These are phyloP conservation scores for Diorhabda carinulata DNA, from an alignment of 1,140 invertebrate species.

Conservation along the genomic window DNA sequence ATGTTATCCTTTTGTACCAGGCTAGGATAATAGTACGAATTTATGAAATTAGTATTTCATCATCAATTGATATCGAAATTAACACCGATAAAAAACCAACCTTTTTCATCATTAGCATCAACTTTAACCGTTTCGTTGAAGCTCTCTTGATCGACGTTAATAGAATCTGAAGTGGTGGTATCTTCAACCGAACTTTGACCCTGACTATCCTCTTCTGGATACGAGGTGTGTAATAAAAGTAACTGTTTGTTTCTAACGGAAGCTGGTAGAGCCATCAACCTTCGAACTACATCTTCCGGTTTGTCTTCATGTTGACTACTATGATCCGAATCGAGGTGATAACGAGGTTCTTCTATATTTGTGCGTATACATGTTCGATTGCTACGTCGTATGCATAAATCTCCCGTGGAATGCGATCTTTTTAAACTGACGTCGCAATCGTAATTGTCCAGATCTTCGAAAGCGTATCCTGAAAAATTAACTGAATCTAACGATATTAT, in stretches of 20 bases:
- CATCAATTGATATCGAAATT: no score
- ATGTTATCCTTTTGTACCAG: no score
- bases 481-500: not conserved
- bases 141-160: slow-evolving; percentile 51
- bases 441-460: slow-evolving; percentile 46
- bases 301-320: slow-evolving; percentile 52
- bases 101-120: no score
- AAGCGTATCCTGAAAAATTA: slow-evolving; percentile 40
- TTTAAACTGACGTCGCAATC: slow-evolving; percentile 44
- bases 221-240: slow-evolving; percentile 39
- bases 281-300: slow-evolving; percentile 47
- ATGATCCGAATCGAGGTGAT: slow-evolving; percentile 53
- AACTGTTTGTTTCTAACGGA: slow-evolving; percentile 43
- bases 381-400: slow-evolving; percentile 45
- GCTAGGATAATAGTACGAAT: no score
- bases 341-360: slow-evolving; percentile 45
- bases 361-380: slow-evolving; percentile 37
- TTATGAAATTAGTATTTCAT: no score
- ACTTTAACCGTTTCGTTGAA: not conserved
- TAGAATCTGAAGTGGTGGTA: slow-evolving; percentile 50
- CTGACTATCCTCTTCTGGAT: slow-evolving; percentile 43
- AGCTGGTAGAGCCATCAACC: slow-evolving; percentile 43
- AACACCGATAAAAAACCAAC: no score
- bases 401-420: slow-evolving; percentile 53
- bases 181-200: slow-evolving; percentile 50